A percentile compares a stretch with the other conserved stretches of the same genome.
These are phyloP conservation scores for Rhipidura dahli DNA, from an alignment of 2,113 vertebrate species.

Conservation along the genomic window DNA sequence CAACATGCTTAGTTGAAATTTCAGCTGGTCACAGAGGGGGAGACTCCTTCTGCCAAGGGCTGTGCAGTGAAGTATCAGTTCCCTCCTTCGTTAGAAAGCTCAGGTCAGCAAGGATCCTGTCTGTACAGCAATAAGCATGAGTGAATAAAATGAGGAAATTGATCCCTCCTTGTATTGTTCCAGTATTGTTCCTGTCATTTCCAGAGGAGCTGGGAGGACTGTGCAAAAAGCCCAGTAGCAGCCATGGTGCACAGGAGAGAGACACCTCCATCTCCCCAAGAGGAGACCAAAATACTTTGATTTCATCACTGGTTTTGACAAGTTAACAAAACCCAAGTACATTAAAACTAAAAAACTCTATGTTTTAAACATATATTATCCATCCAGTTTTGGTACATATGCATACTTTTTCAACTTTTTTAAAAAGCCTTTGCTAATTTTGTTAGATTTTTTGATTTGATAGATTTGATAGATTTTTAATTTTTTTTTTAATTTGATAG, in stretches of 20 bases:
- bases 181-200: background rate
- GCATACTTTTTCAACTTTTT: background rate
- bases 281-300: background rate
- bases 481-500: too few species aligned
- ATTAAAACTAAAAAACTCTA: fast-evolving
- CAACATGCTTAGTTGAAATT: background rate
- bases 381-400: background rate
- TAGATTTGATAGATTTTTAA: background rate
- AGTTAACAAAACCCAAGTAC: background rate
- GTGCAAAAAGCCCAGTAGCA: background rate
- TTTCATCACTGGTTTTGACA: background rate
- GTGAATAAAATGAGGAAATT: background rate
- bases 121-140: background rate
- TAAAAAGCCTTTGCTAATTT: background rate
- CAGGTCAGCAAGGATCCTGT: background rate
- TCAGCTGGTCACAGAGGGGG: background rate
- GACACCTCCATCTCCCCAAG: background rate
- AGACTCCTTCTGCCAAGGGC: background rate
- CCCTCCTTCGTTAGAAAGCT: background rate
- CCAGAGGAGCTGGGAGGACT: background rate
- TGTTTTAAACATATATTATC: background rate
- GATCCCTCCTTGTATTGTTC: background rate
- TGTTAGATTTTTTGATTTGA: too few species aligned
- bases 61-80: background rate
- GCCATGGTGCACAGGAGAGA: background rate